A percentile compares a stretch with the other conserved stretches of the same genome.
phyloP scores from a whole-genome alignment of 2,888 invertebrate species.

The Plebejus anna region DNA sequence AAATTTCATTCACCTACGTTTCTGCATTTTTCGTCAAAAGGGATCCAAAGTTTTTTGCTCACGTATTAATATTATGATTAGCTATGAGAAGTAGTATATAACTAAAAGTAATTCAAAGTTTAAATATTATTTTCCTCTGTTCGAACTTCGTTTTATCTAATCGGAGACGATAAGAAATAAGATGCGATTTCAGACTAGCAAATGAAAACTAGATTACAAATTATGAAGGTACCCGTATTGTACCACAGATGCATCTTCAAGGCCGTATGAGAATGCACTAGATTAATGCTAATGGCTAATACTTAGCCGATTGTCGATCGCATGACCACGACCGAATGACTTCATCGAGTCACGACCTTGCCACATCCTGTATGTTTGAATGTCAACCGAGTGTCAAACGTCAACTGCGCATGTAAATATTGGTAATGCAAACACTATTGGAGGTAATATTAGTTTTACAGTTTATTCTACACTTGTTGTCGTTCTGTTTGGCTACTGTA shows the following conservation, averaged over 20 bases:
- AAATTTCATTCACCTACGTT: no score
- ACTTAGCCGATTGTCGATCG: conserved; percentile 29
- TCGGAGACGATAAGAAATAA: not conserved
- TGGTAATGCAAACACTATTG: not conserved
- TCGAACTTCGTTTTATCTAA: no score
- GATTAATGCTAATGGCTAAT: conserved; percentile 24
- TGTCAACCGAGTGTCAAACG: conserved; percentile 11
- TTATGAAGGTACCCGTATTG: no score
- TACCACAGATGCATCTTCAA: conserved; percentile 15
- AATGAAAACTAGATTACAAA: not conserved
- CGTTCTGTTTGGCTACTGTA: not conserved
- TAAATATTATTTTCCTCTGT: not conserved
- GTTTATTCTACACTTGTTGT: not conserved
- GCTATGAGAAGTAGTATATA: no score
- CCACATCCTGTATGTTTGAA: conserved; percentile 47
- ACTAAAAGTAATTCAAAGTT: not conserved
- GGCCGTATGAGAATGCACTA: not conserved
- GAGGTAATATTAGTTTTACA: not conserved
- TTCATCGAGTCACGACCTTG: conserved; percentile 51
- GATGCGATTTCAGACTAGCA: not conserved
- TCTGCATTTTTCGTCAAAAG: no score
- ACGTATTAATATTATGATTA: no score
- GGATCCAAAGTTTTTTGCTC: no score
- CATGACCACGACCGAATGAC: conserved; percentile 34
- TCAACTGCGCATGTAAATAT: conserved; percentile 4